Evolutionary conservation across 2,888 invertebrate genomes (phyloP), one percentile per base, ranked within the genome.

Genomic region (Apodemia zela): DNA sequence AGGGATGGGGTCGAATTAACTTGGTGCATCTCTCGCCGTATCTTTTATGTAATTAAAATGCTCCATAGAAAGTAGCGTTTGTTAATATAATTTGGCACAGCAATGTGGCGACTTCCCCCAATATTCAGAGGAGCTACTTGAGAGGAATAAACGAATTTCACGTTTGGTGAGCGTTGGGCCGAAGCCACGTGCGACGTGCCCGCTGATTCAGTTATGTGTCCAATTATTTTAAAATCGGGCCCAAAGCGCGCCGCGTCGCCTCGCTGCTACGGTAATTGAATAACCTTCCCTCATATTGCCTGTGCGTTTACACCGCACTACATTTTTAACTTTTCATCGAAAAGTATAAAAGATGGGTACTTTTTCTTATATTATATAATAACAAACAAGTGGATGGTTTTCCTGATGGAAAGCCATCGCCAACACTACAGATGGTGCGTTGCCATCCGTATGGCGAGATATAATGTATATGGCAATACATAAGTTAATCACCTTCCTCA

Each of bases 201-300:
- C 5, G 4, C 57, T 63, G 64, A 81, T 80, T 72, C 75, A 76
- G 78, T 79, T 80, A 78, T 73, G 69, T 69, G 68, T 72, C 75
- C 81, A 82, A 81, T 82, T 80, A 80, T 81, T 81, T 81, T 80
- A 79, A 82, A 80, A 79, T 80, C 74, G 74, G 68, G 66, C 73
- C 71, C 72, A 78, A 78, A 73, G 74, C 69, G 68, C 63, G 67
- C 66, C 69, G 66, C 64, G 65, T 60, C 66, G 69, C 65, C 65
- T 68, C 63, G 67, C 59, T 29, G 72, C 69, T 57, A 72, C 71
- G 66, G 69, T 75, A 76, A 79, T 78, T 73, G 77, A 79, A 81
- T 78, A 80, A 74, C 74, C 67, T 69, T 63, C 58, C 63, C 51
- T 62, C 65, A 66, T 67, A 69, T 64, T 33, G 59, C 11, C n/a